Evolutionary conservation across 2,113 vertebrate genomes (phyloP).

Genomic region (Calypte anna): DNA sequence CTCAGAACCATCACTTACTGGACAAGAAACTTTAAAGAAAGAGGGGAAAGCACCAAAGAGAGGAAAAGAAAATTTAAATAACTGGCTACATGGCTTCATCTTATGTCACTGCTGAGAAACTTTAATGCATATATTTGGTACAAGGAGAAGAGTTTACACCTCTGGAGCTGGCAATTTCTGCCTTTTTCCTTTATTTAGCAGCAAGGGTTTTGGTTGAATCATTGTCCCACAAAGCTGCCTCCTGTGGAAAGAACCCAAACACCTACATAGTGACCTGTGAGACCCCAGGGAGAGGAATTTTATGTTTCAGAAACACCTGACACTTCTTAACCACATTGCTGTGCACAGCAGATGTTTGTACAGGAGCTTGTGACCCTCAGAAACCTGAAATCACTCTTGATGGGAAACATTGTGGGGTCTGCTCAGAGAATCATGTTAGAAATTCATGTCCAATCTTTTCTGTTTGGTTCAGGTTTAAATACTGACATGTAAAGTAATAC

Average conservation of each 20-base stretch:
- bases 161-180: neutral
- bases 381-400: neutral
- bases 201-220: neutral
- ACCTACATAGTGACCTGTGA: neutral
- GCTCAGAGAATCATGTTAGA: neutral
- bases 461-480: neutral
- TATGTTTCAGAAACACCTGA: neutral
- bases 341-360: neutral
- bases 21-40: neutral
- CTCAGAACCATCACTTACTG: neutral
- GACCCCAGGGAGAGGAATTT: neutral
- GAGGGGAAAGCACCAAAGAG: neutral
- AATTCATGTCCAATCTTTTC: neutral
- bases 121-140: neutral
- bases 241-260: accelerated
- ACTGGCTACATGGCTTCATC: neutral
- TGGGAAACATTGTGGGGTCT: neutral
- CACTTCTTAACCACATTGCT: neutral
- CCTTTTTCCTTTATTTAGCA: neutral
- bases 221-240: neutral
- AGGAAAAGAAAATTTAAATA: neutral
- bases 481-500: neutral
- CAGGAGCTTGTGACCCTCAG: accelerated
- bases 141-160: neutral
- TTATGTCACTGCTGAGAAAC: neutral